These are phyloP conservation scores for Galemys pyrenaicus DNA, from an alignment of 2,113 vertebrate genomes.

Conservation along the genomic window DNA sequence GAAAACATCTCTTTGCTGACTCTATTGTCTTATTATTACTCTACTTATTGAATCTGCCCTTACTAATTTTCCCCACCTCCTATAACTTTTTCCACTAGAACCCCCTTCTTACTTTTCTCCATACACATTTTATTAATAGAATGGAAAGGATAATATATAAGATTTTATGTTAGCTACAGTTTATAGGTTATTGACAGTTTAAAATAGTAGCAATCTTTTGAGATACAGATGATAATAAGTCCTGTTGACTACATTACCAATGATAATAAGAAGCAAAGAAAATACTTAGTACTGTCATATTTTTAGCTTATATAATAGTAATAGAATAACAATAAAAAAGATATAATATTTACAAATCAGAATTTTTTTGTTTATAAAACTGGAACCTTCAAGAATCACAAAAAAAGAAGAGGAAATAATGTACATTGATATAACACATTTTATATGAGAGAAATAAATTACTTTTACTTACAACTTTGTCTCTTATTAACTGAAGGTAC, in stretches of 20 bases:
- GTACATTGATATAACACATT: background rate
- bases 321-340: background rate
- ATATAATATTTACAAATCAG: background rate
- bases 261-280: background rate
- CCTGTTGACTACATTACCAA: background rate
- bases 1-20: background rate
- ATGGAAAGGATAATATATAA: background rate
- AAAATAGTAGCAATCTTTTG: background rate
- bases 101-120: background rate
- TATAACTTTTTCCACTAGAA: background rate
- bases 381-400: background rate
- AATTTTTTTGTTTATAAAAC: background rate
- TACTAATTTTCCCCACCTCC: background rate
- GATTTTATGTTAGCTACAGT: background rate
- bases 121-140: background rate
- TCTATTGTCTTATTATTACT: background rate
- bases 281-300: background rate
- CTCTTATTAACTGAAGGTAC: slow-evolving; percentile 26
- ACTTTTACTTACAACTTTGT: slow-evolving; percentile 3
- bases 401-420: background rate
- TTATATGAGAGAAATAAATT: slow-evolving; percentile 1
- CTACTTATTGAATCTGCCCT: background rate
- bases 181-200: background rate
- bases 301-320: background rate
- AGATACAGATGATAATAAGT: background rate